Evolutionary conservation across 1,140 invertebrate species (phyloP), one percentile per base, ranked within the genome.

Genomic region (Drosophila rhopaloa): DNA sequence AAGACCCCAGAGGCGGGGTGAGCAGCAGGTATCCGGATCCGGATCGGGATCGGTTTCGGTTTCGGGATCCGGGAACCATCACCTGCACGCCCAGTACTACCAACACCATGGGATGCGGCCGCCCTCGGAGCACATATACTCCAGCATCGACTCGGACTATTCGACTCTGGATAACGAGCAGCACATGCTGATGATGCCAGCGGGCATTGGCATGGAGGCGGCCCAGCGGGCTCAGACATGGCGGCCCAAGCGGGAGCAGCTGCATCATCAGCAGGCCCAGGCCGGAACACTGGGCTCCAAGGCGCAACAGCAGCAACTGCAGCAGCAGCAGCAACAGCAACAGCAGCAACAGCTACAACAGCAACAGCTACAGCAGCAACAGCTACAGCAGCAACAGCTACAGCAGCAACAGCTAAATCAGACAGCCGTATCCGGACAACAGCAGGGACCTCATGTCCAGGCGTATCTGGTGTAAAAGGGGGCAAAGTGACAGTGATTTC

Each of bases 111-210:
- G 84, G 35, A 94, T 95, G 66, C 94, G 96, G 58, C 96, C 96
- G 10, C 93, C 96, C 16, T 96, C 96, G 48, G 96, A 97, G 92
- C 96, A 97, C 92, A 97, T 97, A 79, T 97, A 97, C 91, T 97
- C 96, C 56, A 96, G 96, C 83, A 97, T 97, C 92, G 96, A 97
- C 92, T 96, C 96, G 46, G 96, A 97, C 92, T 97, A 97, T 63
- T 91, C 92, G 40, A 92, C 92, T 16, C 66, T 92, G 68, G 92
- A 92, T 54, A 92, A 92, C 60, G 91, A 91, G 71, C 85, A 92
- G 67, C 83, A 91, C 73, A 81, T 92, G 75, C 85, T 92, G 60
- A 92, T 91, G 91, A 81, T 76, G 61, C 78, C 89, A 35, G 60
- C 68, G 0, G 56, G 71, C 7, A 55, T 56, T 14, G 16, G 68